Base-by-base conservation (phyloP, 2,797 vertebrate genomes). In the Tolypeutes matacus region DNA sequence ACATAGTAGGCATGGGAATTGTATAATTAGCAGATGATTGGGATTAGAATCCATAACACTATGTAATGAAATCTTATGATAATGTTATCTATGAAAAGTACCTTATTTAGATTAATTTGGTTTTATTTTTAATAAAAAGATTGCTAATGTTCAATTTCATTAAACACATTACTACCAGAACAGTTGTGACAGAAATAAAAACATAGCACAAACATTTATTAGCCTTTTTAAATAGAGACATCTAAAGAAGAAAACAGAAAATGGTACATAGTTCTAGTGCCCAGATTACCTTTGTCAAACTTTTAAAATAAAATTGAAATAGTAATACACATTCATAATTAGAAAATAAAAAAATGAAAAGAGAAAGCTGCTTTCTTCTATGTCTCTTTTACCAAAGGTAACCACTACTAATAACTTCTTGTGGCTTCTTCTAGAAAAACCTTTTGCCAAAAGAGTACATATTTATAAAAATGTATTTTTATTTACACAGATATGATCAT, bases 231-330 rank as follows among this genome's bases (percentile, higher is more conserved):
- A 87, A 94, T 83, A 91, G 91, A 81, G 13, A 36, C 31, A 31
- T 67, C 34, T 72, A 69, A 78, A 83, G 83, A 86, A 73, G 49
- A 88, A 77, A 86, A 69, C 11, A 51, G 11, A 94, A 97, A 88
- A 88, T 94, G 58, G 46, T 39, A n/a, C 3, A 34, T 94, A 92
- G 94, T 91, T 91, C 9, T 88, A 56, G 51, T 84, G 20, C 6
- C 39, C 62, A 90, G 14, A 42, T 85, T 95, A 78, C 31, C 58
- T 96, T 96, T 86, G 53, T 95, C 96, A 94, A 86, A 89, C 31
- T 91, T 93, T 27, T 58, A 80, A 85, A 82, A 94, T 76, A 84
- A 86, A 80, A 34, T 51, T 91, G 60, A 39, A 72, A 77, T 91
- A 72, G 42, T 64, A 85, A 36, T 76, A 27, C 10, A 60, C 10